These are phyloP conservation scores for Cyanoliseus patagonus DNA, from an alignment of 2,113 vertebrate genomes.

Conservation along the genomic window DNA sequence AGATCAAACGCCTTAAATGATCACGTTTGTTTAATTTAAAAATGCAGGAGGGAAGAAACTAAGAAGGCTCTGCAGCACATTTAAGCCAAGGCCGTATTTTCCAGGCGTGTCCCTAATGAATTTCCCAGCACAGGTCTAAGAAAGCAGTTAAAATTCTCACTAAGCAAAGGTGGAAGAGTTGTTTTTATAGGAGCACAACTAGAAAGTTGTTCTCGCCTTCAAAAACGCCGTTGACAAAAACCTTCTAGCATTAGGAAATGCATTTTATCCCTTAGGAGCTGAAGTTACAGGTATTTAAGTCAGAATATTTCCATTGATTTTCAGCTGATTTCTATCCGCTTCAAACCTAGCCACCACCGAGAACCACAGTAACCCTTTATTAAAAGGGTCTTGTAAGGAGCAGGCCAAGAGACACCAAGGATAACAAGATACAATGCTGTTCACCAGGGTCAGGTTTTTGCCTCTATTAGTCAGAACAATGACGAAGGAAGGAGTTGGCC, in stretches of 20 bases:
- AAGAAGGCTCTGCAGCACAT: neutral
- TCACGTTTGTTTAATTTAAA: constrained; percentile 42
- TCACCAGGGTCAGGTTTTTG: neutral
- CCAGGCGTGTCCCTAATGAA: neutral
- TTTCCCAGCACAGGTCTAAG: neutral
- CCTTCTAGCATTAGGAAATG: neutral
- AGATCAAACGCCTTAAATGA: constrained; percentile 24
- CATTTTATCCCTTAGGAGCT: neutral
- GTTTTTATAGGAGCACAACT: neutral
- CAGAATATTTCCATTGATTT: neutral
- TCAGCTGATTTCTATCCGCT: neutral
- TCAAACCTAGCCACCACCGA: neutral
- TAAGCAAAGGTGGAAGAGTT: neutral
- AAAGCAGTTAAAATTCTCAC: neutral
- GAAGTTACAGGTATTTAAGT: neutral
- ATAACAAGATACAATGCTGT: neutral
- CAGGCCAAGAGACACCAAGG: neutral
- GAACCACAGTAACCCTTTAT: neutral
- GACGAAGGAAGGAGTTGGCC: neutral
- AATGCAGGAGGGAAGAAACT: neutral
- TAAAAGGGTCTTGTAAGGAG: neutral
- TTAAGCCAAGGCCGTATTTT: neutral
- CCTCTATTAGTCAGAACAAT: neutral
- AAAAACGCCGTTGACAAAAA: neutral
- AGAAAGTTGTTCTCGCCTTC: neutral